These are phyloP conservation scores for Pantelozetes paolii DNA, from an alignment of 2,888 invertebrate genomes.

Conservation along the genomic window DNA sequence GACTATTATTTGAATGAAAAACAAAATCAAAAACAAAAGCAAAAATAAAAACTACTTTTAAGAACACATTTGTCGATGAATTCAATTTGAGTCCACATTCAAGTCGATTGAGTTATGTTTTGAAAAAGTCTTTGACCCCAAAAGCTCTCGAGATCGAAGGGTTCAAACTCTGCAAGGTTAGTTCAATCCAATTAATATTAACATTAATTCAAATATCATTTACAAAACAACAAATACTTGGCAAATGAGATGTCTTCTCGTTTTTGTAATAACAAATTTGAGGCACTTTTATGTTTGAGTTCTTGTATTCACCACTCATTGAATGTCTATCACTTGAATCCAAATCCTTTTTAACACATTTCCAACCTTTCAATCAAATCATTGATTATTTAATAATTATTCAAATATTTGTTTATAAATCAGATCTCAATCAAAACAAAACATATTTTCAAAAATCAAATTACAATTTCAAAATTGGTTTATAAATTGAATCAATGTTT, in stretches of 20 bases:
- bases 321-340: slow-evolving; percentile 33
- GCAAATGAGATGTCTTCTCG: slow-evolving; percentile 42
- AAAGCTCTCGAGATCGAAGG: slow-evolving; percentile 84
- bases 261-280: slow-evolving; percentile 45
- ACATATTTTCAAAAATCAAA: too few species aligned
- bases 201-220: too few species aligned
- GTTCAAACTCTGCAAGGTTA: slow-evolving; percentile 74
- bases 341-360: slow-evolving; percentile 38
- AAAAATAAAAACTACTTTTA: not conserved
- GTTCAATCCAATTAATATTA: too few species aligned
- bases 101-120: slow-evolving; percentile 70
- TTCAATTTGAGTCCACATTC: slow-evolving; percentile 6
- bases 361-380: slow-evolving; percentile 37
- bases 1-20: not conserved
- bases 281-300: slow-evolving; percentile 44
- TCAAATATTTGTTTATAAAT: too few species aligned
- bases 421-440: too few species aligned
- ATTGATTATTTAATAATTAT: not conserved
- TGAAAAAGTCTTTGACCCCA: slow-evolving; percentile 81
- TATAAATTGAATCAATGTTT: too few species aligned
- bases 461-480: too few species aligned
- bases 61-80: not conserved
- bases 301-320: slow-evolving; percentile 23
- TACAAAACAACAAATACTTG: slow-evolving; percentile 42
- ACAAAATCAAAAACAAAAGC: not conserved